phyloP scores from a whole-genome alignment of 2,797 vertebrate genomes.

The Pipistrellus nathusii region DNA sequence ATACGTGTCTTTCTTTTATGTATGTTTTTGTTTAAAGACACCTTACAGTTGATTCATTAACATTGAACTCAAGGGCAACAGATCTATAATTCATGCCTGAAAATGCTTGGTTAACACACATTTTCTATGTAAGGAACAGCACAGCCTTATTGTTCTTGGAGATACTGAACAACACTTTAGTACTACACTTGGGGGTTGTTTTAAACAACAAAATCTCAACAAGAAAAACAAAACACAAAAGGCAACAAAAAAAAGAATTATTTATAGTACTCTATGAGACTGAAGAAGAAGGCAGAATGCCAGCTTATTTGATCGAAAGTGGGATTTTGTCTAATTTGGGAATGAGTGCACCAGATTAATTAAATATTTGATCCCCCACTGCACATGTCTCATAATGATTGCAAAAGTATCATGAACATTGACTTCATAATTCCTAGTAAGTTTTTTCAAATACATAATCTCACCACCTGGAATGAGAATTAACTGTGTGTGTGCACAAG shows the following conservation, averaged over 20 bases:
- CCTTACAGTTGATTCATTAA: conserved; percentile 20
- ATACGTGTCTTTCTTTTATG: not conserved
- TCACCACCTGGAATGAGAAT: not conserved
- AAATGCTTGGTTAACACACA: not conserved
- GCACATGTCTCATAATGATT: not conserved
- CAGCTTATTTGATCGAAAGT: not conserved
- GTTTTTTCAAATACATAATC: not conserved
- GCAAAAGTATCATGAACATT: not conserved
- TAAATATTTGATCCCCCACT: not conserved
- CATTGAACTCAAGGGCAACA: not conserved
- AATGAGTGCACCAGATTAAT: not conserved
- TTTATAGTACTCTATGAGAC: not conserved
- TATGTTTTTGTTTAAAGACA: not conserved
- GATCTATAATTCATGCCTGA: not conserved
- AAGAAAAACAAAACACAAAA: not conserved
- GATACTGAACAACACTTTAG: not conserved
- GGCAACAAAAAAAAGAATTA: not conserved
- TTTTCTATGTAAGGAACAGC: not conserved
- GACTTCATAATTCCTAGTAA: not conserved
- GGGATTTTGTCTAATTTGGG: not conserved
- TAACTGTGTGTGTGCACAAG: not conserved
- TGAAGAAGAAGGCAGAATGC: not conserved
- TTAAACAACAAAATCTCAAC: not conserved
- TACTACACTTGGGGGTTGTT: rapidly evolving
- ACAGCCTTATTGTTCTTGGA: not conserved